Evolutionary conservation across 53 echinoderm and acorn worm species (phyloP).

Genomic region (Pentamera pediparva): DNA sequence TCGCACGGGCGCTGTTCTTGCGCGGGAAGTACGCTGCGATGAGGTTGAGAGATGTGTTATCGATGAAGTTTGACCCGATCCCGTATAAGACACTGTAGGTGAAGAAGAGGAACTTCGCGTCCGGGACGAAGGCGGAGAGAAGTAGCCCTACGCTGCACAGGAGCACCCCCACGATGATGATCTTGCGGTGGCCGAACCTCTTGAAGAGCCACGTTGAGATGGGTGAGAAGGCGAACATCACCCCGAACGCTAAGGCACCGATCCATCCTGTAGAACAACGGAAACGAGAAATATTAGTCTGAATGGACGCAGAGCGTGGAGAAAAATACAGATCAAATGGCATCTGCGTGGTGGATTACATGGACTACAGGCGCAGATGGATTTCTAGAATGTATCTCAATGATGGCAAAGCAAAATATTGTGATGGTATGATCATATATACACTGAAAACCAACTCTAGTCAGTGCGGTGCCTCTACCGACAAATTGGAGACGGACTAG

Average conservation of each 20-base stretch:
- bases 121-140: slow-evolving; percentile 65
- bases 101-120: slow-evolving; percentile 63
- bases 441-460: no score
- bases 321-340: no score
- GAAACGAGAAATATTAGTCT: not conserved
- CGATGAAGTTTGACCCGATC: slow-evolving; percentile 86
- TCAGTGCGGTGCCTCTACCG: no score
- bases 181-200: slow-evolving; percentile 75
- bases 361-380: no score
- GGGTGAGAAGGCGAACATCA: slow-evolving; percentile 89
- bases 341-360: no score
- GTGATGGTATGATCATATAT: no score
- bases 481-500: no score
- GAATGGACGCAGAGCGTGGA: no score
- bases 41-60: slow-evolving; percentile 82
- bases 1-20: slow-evolving; percentile 94
- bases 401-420: no score
- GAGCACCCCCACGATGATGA: slow-evolving; percentile 66
- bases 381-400: no score
- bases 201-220: slow-evolving; percentile 95
- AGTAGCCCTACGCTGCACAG: slow-evolving; percentile 69
- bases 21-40: slow-evolving; percentile 84
- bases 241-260: slow-evolving; percentile 84
- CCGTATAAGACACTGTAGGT: slow-evolving; percentile 90
- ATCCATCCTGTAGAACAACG: slow-evolving; percentile 69